phyloP scores from a whole-genome alignment of 2,797 vertebrate species.

The Bradypodion ventrale region DNA sequence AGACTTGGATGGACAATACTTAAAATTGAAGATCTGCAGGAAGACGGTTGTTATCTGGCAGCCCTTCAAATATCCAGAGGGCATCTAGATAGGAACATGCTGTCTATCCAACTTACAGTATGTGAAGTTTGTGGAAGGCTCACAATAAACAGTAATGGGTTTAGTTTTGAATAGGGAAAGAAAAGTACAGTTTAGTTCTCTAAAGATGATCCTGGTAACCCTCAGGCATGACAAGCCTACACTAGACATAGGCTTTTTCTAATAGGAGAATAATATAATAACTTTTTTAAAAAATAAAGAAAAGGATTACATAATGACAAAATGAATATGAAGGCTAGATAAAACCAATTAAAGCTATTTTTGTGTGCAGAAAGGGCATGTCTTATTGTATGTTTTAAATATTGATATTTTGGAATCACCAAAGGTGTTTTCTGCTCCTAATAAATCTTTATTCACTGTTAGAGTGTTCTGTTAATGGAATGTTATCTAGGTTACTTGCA shows the following conservation, averaged over 20 bases:
- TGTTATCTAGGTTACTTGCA: not conserved
- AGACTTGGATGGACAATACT: no score
- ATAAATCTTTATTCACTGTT: not conserved
- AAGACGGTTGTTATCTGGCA: no score
- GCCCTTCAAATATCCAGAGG: no score
- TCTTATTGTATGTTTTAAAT: not conserved
- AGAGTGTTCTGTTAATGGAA: not conserved
- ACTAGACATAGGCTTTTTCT: not conserved
- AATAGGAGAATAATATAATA: not conserved
- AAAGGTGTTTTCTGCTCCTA: not conserved
- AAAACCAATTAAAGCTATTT: not conserved
- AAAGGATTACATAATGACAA: not conserved
- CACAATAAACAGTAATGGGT: constrained; percentile 12
- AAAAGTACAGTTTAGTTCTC: constrained; percentile 30
- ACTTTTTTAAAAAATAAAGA: not conserved
- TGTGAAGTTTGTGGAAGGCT: constrained; percentile 16
- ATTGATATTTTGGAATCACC: not conserved
- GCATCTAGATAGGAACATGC: not conserved
- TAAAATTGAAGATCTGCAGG: no score
- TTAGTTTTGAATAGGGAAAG: constrained; percentile 25
- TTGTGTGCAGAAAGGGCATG: not conserved
- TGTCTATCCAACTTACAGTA: not conserved
- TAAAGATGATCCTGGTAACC: not conserved
- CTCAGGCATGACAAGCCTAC: not conserved
- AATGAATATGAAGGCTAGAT: not conserved